Evolutionary conservation across 2,797 vertebrate genomes (phyloP).

Genomic region (Channallabes apus): DNA sequence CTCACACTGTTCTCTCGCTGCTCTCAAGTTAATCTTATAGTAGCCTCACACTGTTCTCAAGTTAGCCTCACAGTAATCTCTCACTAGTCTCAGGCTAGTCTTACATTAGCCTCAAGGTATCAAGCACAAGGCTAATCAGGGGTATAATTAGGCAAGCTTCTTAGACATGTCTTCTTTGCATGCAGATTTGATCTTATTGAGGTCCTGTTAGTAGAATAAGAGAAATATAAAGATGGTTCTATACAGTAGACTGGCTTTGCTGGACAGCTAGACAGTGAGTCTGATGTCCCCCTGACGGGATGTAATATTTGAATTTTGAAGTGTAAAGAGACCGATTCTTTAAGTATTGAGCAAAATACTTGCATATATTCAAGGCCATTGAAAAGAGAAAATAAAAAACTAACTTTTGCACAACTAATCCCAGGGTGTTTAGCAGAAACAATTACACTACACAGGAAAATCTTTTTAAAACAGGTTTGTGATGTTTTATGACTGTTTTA

Average conservation of each 20-base stretch:
- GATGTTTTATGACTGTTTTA: not conserved
- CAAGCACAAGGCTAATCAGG: not conserved
- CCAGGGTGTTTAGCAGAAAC: not conserved
- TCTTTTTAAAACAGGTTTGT: not conserved
- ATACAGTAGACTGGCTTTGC: not conserved
- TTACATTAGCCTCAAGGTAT: no score
- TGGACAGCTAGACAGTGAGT: not conserved
- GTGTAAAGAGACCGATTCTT: not conserved
- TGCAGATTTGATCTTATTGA: not conserved
- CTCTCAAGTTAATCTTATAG: no score
- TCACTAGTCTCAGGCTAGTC: no score
- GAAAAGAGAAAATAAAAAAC: no score
- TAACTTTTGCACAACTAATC: not conserved
- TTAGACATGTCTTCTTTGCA: not conserved
- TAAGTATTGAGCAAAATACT: not conserved
- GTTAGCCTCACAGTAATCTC: no score
- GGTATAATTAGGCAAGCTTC: not conserved
- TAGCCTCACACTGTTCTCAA: no score
- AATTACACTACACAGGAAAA: not conserved
- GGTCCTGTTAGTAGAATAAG: not conserved
- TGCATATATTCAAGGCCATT: not conserved
- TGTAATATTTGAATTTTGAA: not conserved
- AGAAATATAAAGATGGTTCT: not conserved
- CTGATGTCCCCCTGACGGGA: no score
- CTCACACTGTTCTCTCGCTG: no score